phyloP scores from a whole-genome alignment of 2,797 vertebrate species.

The Bradypus variegatus region DNA sequence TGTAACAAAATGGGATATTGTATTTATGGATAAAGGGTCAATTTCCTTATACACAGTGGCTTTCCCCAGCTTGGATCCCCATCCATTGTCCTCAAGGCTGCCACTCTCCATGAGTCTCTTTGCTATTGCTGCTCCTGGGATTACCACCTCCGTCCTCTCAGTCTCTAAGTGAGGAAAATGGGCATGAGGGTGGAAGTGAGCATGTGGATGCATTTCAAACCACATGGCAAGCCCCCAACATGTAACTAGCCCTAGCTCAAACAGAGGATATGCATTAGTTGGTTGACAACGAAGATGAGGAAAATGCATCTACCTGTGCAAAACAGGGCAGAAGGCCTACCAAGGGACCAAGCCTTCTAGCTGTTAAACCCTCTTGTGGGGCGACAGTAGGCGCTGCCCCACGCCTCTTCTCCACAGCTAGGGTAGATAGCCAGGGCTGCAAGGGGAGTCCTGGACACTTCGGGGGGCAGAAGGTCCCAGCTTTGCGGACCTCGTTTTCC shows the following conservation, averaged over 20 bases:
- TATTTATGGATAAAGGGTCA: background rate
- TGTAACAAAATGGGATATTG: no score
- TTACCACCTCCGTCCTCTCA: background rate
- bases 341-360: background rate
- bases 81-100: background rate
- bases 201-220: background rate
- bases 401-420: background rate
- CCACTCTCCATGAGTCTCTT: background rate
- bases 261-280: slow-evolving; percentile 1
- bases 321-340: slow-evolving; percentile 38
- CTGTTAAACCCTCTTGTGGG: background rate
- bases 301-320: slow-evolving; percentile 34
- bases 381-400: background rate
- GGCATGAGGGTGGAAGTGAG: background rate
- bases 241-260: background rate
- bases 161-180: background rate
- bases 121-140: background rate
- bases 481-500: background rate
- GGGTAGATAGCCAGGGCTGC: background rate
- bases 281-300: background rate
- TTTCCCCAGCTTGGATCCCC: background rate
- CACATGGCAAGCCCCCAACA: background rate
- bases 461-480: background rate
- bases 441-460: background rate
- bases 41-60: background rate